phyloP scores from a whole-genome alignment of 2,113 vertebrate species.

The Capreolus pygargus region DNA sequence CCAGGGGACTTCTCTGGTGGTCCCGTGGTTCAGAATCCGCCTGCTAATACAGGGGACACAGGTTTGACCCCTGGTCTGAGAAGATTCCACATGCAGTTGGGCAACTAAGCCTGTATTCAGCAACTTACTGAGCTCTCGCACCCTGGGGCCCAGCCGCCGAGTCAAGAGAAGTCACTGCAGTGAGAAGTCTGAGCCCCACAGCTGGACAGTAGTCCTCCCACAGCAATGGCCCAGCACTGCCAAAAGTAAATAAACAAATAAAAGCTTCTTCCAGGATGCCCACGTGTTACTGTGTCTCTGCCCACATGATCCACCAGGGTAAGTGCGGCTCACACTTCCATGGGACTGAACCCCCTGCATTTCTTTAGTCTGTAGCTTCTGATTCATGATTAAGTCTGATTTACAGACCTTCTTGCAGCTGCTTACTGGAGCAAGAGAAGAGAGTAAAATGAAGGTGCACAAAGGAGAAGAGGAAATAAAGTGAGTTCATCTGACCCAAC shows the following conservation, averaged over 20 bases:
- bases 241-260: not conserved
- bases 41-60: not conserved
- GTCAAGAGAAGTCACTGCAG: rapidly evolving
- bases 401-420: not conserved
- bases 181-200: not conserved
- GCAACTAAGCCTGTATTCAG: not conserved
- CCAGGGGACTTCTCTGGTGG: not conserved
- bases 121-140: not conserved
- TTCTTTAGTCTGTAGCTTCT: not conserved
- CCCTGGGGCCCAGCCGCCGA: not conserved
- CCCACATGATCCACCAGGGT: not conserved
- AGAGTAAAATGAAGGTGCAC: not conserved
- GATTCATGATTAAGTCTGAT: not conserved
- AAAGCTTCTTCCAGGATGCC: not conserved
- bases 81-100: not conserved
- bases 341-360: not conserved
- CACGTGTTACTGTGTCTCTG: not conserved
- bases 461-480: not conserved
- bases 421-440: not conserved
- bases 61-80: not conserved
- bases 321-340: not conserved
- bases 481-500: not conserved
- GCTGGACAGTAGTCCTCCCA: not conserved
- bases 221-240: not conserved
- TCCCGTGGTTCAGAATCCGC: not conserved